Evolutionary conservation across 2,888 invertebrate genomes (phyloP).

Genomic region (Busseola fusca): DNA sequence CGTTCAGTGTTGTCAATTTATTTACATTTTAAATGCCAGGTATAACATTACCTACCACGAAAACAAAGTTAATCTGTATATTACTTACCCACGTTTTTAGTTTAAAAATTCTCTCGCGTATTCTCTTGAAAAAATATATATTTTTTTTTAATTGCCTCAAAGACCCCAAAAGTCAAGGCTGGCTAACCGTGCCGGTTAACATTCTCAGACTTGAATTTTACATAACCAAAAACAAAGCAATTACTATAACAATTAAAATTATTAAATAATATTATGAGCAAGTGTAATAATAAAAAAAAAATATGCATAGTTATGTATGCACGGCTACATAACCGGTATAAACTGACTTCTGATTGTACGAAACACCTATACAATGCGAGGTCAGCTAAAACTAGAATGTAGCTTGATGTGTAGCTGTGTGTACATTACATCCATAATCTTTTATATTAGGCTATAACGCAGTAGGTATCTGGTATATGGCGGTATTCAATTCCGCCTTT

Average conservation of each 20-base stretch:
- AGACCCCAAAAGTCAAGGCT: constrained; percentile 46
- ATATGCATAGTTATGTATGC: constrained; percentile 10
- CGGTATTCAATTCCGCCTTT: constrained; percentile 17
- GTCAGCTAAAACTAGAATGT: not conserved
- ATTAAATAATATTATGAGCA: constrained; percentile 28
- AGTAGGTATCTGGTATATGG: constrained; percentile 18
- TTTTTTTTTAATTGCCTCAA: constrained; percentile 20
- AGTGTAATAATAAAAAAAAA: not conserved
- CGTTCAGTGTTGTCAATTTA: no score
- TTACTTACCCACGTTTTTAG: constrained; percentile 6
- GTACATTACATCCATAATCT: constrained; percentile 1
- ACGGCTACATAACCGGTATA: no score
- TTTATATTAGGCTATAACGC: constrained; percentile 4
- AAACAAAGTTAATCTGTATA: not conserved
- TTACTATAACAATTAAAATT: constrained; percentile 34
- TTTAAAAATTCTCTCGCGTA: not conserved
- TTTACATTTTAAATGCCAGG: not conserved
- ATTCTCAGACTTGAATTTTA: constrained; percentile 38
- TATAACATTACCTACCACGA: not conserved
- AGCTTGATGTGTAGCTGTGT: not conserved
- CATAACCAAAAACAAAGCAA: constrained; percentile 32
- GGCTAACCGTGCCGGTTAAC: not conserved
- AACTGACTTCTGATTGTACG: no score
- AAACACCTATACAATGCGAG: no score
- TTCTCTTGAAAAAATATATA: not conserved